Evolutionary conservation across 2,113 vertebrate species (phyloP), one percentile per base, ranked within the genome.

Genomic region (Lepus europaeus): DNA sequence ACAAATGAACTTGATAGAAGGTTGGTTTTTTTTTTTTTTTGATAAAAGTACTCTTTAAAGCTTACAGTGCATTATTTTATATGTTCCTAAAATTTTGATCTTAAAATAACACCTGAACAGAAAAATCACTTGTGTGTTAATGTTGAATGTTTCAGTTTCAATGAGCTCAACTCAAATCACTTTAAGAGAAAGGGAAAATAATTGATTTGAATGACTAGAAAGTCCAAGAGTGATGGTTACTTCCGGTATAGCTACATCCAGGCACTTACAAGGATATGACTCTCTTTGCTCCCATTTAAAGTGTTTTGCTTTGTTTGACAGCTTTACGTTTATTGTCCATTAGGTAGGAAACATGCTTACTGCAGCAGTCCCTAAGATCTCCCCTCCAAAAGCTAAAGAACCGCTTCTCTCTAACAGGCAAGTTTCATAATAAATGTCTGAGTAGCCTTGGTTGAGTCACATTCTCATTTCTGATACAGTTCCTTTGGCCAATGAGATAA

Each of bases 81-180:
- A 39, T 36, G 51, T 51, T 87, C 63, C 73, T 33, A 49, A 81
- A 81, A 89, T 76, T n/a, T 72, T 39, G 53, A 69, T 27, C 1
- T n/a, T 85, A 33, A 29, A 12, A 72, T 39, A 72, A 94, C 53
- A 27, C 33, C 33, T 66, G 33, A 45, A 20, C 53, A 14, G 4
- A 86, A 20, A 22, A 86, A 82, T 82, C 5, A 82, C 19, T 2
- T 91, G 22, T 73, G 22, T 56, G 39, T 72, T 89, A 89, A 69
- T 70, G 5, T 81, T 77, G 29, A 87, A 36, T 83, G 89, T 33
- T 87, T 87, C 83, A 73, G 83, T 83, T 82, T 93, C 20, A 90
- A 49, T 20, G 72, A 83, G 63, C 2, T 39, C 29, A 91, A 68
- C 27, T 91, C 22, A 86, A 89, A 77, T 33, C 91, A 66, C 25